Conservation (phyloP, 2,113 vertebrate species). For the Heliornis fulica region DNA sequence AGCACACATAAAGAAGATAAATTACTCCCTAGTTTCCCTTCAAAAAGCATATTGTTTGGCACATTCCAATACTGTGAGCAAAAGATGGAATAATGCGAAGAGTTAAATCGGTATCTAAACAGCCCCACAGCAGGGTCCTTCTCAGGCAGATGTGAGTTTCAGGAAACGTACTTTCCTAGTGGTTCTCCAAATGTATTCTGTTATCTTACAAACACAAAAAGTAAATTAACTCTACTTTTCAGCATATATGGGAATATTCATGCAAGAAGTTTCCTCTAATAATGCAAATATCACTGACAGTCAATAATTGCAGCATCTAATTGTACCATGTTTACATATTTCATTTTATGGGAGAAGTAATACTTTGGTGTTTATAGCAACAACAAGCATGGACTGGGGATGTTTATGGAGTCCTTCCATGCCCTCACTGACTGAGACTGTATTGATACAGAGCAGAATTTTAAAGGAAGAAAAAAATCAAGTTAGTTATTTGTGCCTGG, state of each 20-base stretch:
- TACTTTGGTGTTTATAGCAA: neutral
- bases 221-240: neutral
- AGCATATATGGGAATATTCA: neutral
- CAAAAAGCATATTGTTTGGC: conserved; percentile 81
- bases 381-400: neutral
- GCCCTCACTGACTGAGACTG: neutral
- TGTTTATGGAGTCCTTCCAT: neutral
- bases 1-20: conserved; percentile 84
- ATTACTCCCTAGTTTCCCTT: conserved; percentile 76
- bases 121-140: conserved; percentile 42
- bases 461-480: neutral
- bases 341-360: neutral
- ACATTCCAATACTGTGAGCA: conserved; percentile 79
- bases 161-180: conserved; percentile 48
- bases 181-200: neutral
- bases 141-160: conserved; percentile 58
- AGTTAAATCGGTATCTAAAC: conserved; percentile 74
- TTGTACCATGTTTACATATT: neutral
- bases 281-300: neutral
- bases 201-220: neutral
- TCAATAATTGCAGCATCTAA: neutral
- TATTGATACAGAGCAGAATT: neutral
- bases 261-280: neutral
- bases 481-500: neutral
- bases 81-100: conserved; percentile 67